phyloP scores from a whole-genome alignment of 2,888 invertebrate genomes.

The Maniola hyperantus region DNA sequence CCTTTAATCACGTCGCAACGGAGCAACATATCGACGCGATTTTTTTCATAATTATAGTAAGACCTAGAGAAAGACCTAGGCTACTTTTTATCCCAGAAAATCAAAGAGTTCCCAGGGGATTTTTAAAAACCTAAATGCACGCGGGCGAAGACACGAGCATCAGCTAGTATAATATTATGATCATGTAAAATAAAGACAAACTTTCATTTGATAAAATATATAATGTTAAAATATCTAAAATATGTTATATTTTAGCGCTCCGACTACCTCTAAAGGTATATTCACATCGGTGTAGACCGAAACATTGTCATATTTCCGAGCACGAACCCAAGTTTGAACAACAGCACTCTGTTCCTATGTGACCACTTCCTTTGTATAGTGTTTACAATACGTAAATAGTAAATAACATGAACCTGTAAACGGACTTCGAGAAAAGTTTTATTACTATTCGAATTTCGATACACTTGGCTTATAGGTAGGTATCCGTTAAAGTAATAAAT shows the following conservation, averaged over 20 bases:
- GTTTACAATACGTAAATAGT: slow-evolving; percentile 72
- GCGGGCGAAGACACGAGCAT: too few relatives aligned
- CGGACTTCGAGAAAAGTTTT: slow-evolving; percentile 66
- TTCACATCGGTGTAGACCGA: slow-evolving; percentile 66
- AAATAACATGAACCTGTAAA: slow-evolving; percentile 64
- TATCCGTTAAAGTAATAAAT: background rate
- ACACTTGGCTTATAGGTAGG: slow-evolving; percentile 22
- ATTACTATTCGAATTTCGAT: slow-evolving; percentile 49
- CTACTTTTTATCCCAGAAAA: too few relatives aligned
- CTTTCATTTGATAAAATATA: background rate
- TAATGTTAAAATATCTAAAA: background rate
- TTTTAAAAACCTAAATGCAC: too few relatives aligned
- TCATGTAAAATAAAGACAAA: background rate
- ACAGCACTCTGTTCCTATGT: slow-evolving; percentile 56
- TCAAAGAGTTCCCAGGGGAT: too few relatives aligned
- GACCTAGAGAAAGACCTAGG: too few relatives aligned
- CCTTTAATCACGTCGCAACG: too few relatives aligned
- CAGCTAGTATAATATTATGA: too few relatives aligned
- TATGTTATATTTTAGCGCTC: slow-evolving; percentile 53
- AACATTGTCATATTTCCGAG: slow-evolving; percentile 75
- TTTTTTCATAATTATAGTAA: too few relatives aligned
- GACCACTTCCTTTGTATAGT: slow-evolving; percentile 65
- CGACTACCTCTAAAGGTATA: slow-evolving; percentile 64
- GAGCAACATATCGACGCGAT: too few relatives aligned
- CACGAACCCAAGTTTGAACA: slow-evolving; percentile 63